Base-by-base conservation (phyloP, 2,113 vertebrate species). In the Hippocampus zosterae region DNA sequence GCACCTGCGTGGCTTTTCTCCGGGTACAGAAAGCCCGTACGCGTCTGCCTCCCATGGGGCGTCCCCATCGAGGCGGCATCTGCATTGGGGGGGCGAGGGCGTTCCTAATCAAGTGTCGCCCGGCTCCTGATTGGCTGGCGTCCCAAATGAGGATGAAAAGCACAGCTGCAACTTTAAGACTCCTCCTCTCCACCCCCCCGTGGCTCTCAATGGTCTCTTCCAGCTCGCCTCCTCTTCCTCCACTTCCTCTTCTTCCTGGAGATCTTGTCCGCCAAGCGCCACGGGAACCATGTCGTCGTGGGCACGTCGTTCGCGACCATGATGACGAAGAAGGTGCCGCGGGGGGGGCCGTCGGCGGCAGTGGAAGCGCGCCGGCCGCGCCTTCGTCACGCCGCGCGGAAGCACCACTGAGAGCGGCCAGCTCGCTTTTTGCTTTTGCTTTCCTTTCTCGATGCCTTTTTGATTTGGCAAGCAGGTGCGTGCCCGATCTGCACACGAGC, bases 81-180 rank as follows among this genome's bases (percentile, higher is more conserved):
- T 53, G 50, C 50, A 21, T n/a, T 8, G 23, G 53, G 23, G 9
- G 16, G 19, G 6, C n/a, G n/a, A 8, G 53, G 55, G 55, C 13
- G 62, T 46, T 23, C 41, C n/a, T 48, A 12, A 60, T 18, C 16
- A 33, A 33, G 57, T 60, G 13, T 25, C 41, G 23, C n/a, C n/a
- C 2, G 6, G 41, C 62, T 44, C 62, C 37, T 46, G 42, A 65
- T 65, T 65, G 63, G 62, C 3, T 1, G 41, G 1, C n/a, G 5
- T n/a, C 29, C 41, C 23, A 46, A 68, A 13, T 40, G 25, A 46
- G 27, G 19, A 48, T 62, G 65, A 87, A 89, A 75, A 70, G 78
- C 84, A 87, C 78, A 88, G 85, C 92, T 92, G 87, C 91, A 91
- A 94, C 95, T 97, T 97, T 97, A 97, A 97, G 94, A 94, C 80